Base-by-base conservation (phyloP, 2,113 vertebrate species). In the Astatotilapia flaviijosephi region DNA sequence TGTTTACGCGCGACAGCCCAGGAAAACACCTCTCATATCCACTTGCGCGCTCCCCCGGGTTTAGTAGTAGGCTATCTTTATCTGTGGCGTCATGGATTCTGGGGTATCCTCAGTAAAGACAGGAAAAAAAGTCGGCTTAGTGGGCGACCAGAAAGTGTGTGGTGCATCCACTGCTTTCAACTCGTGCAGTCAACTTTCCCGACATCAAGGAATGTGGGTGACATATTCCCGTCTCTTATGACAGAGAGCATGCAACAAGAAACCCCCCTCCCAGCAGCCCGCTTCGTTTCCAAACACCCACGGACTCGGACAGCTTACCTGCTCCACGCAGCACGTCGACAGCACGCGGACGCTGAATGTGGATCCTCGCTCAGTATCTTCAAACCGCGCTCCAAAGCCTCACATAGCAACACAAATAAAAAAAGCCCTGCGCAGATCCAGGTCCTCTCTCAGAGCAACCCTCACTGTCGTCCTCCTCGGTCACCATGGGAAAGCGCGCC, bases 101-200 rank as follows among this genome's bases (percentile, higher is more conserved):
- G 9, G 70, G 70, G 42, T 75, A 47, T 75, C 42, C 70, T 75
- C 6, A 75, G 42, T 47, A 45, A 73, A 26, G 9, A 73, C 9
- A 45, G 40, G 13, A 5, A 26, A 77, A 77, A 77, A 77, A 49
- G 70, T 77, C 26, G 15, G 9, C 42, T 77, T 77, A 49, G 6
- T 49, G 70, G 42, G 23, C 9, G 23, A 77, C 17, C 47, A 13
- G 28, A 15, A 4, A 80, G 47, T 51, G 17, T 33, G 49, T 9
- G 40, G 17, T 13, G 10, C 60, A 6, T 28, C 58, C 42, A 47
- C n/a, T 58, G 28, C 17, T 85, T 55, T 56, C 82, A 54, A 65
- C 35, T 82, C 82, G 60, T 90, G 79, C 83, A 81, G 28, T 80
- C 82, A 92, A 95, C 94, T 94, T 95, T 95, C 81, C 79, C 77